Percentiles rank a stretch among this genome's conserved stretches.
These are phyloP conservation scores for Sarcophaga carnaria DNA, from an alignment of 2,888 invertebrate genomes.

Conservation along the genomic window DNA sequence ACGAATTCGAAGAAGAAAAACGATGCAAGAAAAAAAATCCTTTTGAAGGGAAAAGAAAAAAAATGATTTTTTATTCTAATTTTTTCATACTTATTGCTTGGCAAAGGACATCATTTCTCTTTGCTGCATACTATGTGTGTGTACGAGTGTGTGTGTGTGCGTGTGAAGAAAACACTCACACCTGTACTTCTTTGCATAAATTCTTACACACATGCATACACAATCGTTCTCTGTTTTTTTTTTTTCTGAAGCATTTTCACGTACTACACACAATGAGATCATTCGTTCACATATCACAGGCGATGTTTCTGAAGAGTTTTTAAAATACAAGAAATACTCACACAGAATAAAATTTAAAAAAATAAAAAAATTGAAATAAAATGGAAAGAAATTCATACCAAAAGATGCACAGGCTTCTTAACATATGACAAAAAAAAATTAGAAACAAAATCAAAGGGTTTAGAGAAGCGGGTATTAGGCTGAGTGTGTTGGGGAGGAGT, in stretches of 20 bases:
- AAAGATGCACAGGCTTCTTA: slow-evolving; percentile 42
- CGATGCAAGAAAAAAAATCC: slow-evolving; percentile 41
- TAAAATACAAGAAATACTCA: slow-evolving; percentile 47
- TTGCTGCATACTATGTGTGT: not conserved
- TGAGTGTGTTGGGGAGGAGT: not conserved
- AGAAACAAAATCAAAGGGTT: slow-evolving; percentile 40
- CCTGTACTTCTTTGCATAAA: not conserved
- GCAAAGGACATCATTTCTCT: slow-evolving; percentile 62
- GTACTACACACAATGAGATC: slow-evolving; percentile 63
- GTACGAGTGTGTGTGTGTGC: not conserved
- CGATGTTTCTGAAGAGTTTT: slow-evolving; percentile 67
- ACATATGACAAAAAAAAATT: slow-evolving; percentile 4
- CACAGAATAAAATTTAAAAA: not conserved
- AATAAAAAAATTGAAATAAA: not conserved
- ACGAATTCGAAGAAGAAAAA: not conserved
- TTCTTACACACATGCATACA: not conserved
- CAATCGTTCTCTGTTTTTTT: not conserved
- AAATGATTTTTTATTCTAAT: slow-evolving; percentile 67
- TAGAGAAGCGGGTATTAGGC: not conserved
- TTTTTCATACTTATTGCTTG: slow-evolving; percentile 66
- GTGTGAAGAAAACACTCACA: not conserved
- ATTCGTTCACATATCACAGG: slow-evolving; percentile 65
- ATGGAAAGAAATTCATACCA: slow-evolving; percentile 43
- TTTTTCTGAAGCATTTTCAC: slow-evolving; percentile 50
- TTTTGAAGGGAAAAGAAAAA: slow-evolving; percentile 42